phyloP scores from a whole-genome alignment of 1,140 invertebrate species.

The Magallana gigas region DNA sequence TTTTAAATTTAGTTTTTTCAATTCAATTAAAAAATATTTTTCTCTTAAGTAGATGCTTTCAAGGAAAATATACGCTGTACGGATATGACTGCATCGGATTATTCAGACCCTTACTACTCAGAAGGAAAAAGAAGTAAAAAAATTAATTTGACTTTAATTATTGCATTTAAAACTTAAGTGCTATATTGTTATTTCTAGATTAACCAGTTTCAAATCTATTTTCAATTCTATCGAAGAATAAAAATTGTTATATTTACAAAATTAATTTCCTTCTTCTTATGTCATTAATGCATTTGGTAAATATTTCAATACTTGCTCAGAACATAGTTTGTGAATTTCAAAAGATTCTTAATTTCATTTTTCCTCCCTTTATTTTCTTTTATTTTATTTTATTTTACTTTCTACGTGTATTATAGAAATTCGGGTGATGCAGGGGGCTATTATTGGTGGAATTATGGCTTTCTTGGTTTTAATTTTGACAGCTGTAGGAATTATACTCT shows the following conservation, averaged over 20 bases:
- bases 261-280: too few relatives aligned
- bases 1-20: not conserved
- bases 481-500: slow-evolving; percentile 40
- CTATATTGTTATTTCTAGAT: too few relatives aligned
- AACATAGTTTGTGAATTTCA: too few relatives aligned
- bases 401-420: slow-evolving; percentile 29
- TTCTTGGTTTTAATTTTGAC: slow-evolving; percentile 26
- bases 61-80: slow-evolving; percentile 11
- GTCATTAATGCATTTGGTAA: too few relatives aligned
- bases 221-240: too few relatives aligned
- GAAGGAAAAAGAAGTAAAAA: slow-evolving; percentile 38
- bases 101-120: slow-evolving; percentile 32
- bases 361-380: not conserved
- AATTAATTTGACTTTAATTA: too few relatives aligned
- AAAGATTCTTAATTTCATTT: too few relatives aligned
- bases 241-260: too few relatives aligned
- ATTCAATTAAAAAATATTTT: not conserved
- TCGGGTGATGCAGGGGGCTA: slow-evolving; percentile 44
- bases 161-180: too few relatives aligned
- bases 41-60: not conserved
- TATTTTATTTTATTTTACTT: not conserved
- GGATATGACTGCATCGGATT: not conserved
- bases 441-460: slow-evolving; percentile 46
- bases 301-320: too few relatives aligned
- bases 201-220: too few relatives aligned